These are phyloP conservation scores for Danio jaintianensis DNA, from an alignment of 2,797 vertebrate species.

Conservation along the genomic window DNA sequence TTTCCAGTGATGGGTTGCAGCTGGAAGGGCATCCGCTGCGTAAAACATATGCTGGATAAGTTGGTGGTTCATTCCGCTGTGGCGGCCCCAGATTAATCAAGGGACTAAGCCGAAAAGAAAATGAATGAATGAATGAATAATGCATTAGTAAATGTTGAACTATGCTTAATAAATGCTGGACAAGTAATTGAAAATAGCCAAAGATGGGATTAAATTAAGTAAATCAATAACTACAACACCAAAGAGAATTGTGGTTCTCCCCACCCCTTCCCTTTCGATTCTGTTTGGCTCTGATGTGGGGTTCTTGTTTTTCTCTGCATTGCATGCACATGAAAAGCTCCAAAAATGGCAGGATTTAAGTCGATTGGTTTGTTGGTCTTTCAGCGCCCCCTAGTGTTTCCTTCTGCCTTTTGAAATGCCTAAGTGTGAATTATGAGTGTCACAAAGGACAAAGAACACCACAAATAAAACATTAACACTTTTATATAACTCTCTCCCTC, in stretches of 20 bases:
- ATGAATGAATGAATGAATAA: no score
- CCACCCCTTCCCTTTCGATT: neutral
- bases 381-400: conserved; percentile 77
- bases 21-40: no score
- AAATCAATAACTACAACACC: no score
- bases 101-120: no score
- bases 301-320: conserved; percentile 34
- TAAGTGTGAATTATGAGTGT: conserved; percentile 27
- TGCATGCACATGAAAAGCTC: conserved; percentile 9
- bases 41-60: no score
- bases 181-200: no score
- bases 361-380: conserved; percentile 66
- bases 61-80: no score
- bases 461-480: conserved; percentile 53
- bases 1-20: no score
- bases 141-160: no score
- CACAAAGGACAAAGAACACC: conserved; percentile 44
- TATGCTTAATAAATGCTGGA: no score
- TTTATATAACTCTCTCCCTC: conserved; percentile 40
- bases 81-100: no score
- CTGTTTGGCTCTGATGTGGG: conserved; percentile 9
- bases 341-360: conserved; percentile 15
- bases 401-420: neutral
- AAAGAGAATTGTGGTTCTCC: neutral
- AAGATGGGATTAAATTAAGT: no score